Evolutionary conservation across 2,888 invertebrate species (phyloP).

Genomic region (Ramazzottius varieornatus): DNA sequence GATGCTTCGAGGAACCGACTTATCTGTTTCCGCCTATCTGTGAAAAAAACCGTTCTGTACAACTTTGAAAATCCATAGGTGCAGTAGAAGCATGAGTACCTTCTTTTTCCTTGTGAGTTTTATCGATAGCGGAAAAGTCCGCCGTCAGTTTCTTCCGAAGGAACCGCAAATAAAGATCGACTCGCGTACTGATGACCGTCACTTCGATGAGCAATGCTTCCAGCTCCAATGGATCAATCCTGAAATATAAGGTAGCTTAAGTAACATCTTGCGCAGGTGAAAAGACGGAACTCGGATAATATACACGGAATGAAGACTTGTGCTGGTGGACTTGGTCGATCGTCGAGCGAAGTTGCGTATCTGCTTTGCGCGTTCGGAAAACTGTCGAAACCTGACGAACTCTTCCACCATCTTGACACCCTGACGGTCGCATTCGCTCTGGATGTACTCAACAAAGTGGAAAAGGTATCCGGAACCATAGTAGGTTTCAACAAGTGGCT

Average conservation of each 20-base stretch:
- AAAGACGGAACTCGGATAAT: background rate
- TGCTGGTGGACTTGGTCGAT: slow-evolving; percentile 9
- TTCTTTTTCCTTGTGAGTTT: background rate
- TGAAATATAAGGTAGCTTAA: slow-evolving; percentile 8
- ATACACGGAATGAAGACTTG: slow-evolving; percentile 4
- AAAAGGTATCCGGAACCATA: slow-evolving; percentile 53
- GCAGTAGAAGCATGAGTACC: too few species aligned
- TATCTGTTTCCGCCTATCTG: background rate
- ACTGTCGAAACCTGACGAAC: slow-evolving; percentile 41
- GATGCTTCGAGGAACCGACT: slow-evolving; percentile 36
- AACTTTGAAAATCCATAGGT: too few species aligned
- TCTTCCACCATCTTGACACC: slow-evolving; percentile 34
- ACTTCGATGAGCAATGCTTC: slow-evolving; percentile 69
- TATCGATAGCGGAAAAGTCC: background rate
- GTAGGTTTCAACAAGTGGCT: slow-evolving; percentile 61
- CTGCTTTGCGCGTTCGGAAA: slow-evolving; percentile 33
- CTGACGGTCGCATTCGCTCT: slow-evolving; percentile 48
- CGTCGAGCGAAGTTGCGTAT: slow-evolving; percentile 28
- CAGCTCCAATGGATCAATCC: slow-evolving; percentile 46
- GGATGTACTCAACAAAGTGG: slow-evolving; percentile 41
- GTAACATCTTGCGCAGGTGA: background rate
- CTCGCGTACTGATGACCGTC: slow-evolving; percentile 60
- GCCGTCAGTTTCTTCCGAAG: slow-evolving; percentile 31
- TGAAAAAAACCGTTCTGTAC: background rate
- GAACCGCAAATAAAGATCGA: slow-evolving; percentile 71